A percentile compares a stretch with the other conserved stretches of the same genome.
Evolutionary conservation across 1,140 invertebrate genomes (phyloP).

Genomic region (Lepidurus packardi): DNA sequence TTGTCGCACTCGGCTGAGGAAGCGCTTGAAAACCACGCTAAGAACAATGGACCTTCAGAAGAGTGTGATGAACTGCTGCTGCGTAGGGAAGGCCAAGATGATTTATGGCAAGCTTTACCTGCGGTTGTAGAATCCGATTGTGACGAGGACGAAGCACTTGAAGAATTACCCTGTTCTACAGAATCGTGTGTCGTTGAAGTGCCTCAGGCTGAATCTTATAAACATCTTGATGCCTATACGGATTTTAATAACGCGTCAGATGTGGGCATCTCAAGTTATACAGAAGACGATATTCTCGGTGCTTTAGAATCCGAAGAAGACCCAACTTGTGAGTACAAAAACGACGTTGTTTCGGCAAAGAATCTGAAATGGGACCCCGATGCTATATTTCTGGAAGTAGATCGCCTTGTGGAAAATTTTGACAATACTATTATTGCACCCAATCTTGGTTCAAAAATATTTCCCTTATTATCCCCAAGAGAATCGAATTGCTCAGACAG

Average conservation of each 20-base stretch:
- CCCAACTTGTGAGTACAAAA: background rate
- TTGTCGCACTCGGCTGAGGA: background rate
- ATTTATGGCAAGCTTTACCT: slow-evolving; percentile 35
- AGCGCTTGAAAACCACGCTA: background rate
- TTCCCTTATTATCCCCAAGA: background rate
- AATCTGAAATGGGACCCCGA: slow-evolving; percentile 31
- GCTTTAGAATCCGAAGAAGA: slow-evolving; percentile 2
- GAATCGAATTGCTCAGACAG: background rate
- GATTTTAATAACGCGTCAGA: background rate
- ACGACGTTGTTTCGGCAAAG: background rate
- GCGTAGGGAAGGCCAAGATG: background rate
- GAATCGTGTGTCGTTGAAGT: slow-evolving; percentile 30
- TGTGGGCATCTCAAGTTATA: background rate
- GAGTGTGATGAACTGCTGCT: slow-evolving; percentile 16
- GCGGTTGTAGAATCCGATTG: slow-evolving; percentile 31
- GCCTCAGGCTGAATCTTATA: background rate
- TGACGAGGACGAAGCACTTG: background rate
- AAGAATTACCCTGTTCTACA: slow-evolving; percentile 29
- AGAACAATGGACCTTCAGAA: slow-evolving; percentile 14
- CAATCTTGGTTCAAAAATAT: background rate
- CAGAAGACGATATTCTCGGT: background rate
- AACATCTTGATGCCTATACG: background rate
- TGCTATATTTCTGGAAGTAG: slow-evolving; percentile 33
- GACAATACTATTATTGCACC: background rate
- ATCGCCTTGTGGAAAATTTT: slow-evolving; percentile 31